A percentile compares a stretch with the other conserved stretches of the same genome.
These are phyloP conservation scores for Aphelenchoides avenae DNA, from an alignment of 1,140 invertebrate species.

Conservation along the genomic window DNA sequence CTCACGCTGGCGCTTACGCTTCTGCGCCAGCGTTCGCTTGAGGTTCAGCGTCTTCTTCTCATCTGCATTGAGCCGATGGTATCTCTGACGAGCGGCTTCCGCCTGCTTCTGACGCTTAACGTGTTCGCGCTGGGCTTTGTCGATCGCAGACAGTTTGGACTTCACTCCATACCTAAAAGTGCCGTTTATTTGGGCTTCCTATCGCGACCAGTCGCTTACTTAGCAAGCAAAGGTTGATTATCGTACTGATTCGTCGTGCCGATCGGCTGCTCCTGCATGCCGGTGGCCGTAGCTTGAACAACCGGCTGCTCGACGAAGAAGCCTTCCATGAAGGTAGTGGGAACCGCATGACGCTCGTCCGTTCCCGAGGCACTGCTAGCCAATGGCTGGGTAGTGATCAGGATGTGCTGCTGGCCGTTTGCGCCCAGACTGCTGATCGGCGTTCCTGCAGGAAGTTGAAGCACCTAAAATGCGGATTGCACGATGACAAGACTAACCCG, in stretches of 20 bases:
- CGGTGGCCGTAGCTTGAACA: slow-evolving; percentile 8
- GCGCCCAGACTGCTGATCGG: slow-evolving; percentile 8
- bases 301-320: slow-evolving; percentile 36
- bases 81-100: slow-evolving; percentile 36
- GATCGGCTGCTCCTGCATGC: slow-evolving; percentile 2
- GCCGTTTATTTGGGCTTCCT: slow-evolving; percentile 15
- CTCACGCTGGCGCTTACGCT: slow-evolving; percentile 41
- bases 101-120: slow-evolving; percentile 38
- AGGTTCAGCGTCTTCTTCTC: slow-evolving; percentile 42
- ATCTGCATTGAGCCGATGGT: slow-evolving; percentile 34
- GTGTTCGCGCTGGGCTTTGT: slow-evolving; percentile 18
- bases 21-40: slow-evolving; percentile 41
- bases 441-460: slow-evolving; percentile 10
- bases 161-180: slow-evolving; percentile 21
- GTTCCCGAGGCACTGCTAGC: slow-evolving; percentile 2
- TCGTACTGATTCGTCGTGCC: slow-evolving; percentile 5
- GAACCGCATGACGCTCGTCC: slow-evolving; percentile 25
- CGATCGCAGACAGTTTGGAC: slow-evolving; percentile 11
- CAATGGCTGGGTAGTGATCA: slow-evolving; percentile 35
- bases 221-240: slow-evolving; percentile 4
- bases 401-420: slow-evolving; percentile 23
- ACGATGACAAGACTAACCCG: background rate
- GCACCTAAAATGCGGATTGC: slow-evolving; percentile 19
- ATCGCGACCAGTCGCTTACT: too few species aligned
- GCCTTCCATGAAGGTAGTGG: slow-evolving; percentile 37